Conservation (phyloP, 2,113 vertebrate genomes). For the Amblyopsis rosae region DNA sequence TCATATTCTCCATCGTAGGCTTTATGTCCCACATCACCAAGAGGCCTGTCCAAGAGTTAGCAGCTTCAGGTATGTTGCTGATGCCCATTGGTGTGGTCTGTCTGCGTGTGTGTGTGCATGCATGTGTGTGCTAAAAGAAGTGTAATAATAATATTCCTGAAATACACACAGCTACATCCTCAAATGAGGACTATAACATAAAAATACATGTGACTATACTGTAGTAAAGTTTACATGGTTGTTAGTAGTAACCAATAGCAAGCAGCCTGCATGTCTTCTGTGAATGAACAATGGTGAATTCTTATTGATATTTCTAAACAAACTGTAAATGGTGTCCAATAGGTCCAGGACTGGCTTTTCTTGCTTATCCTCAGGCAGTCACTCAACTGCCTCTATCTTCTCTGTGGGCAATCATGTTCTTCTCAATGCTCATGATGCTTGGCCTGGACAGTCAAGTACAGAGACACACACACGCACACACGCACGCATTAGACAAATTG, state of each 20-base stretch:
- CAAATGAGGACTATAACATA: too few species aligned
- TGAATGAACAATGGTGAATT: too few species aligned
- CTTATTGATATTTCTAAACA: too few species aligned
- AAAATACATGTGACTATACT: too few species aligned
- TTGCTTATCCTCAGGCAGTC: constrained; percentile 89
- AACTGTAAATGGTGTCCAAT: neutral
- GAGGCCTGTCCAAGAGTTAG: constrained; percentile 85
- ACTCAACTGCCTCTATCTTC: constrained; percentile 88
- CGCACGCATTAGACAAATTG: neutral
- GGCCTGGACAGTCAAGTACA: constrained; percentile 88
- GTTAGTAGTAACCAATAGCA: too few species aligned
- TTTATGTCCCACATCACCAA: constrained; percentile 91
- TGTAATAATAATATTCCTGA: too few species aligned
- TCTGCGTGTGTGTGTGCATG: neutral
- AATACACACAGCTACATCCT: too few species aligned
- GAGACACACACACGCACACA: constrained; percentile 8
- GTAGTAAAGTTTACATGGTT: too few species aligned
- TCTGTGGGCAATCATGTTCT: constrained; percentile 90
- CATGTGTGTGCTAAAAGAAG: neutral
- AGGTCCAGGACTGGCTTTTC: constrained; percentile 90
- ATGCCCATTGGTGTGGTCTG: neutral
- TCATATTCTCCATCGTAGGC: constrained; percentile 92
- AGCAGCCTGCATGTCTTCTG: too few species aligned
- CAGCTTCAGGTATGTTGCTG: constrained; percentile 82
- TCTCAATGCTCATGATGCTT: constrained; percentile 93